Conservation (phyloP, 2,113 vertebrate genomes). For the Lathamus discolor region DNA sequence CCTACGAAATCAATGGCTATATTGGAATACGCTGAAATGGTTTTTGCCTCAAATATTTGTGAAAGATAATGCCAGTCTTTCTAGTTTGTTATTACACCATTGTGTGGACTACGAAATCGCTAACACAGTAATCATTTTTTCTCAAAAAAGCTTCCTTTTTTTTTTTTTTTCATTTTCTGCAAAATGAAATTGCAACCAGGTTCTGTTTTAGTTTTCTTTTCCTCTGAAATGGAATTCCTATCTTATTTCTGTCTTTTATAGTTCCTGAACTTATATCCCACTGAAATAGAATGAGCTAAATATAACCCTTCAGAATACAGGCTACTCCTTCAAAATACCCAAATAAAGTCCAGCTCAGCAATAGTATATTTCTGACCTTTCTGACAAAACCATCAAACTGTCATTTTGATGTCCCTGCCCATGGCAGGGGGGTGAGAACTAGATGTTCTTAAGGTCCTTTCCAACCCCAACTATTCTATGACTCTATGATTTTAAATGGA, state of each 20-base stretch:
- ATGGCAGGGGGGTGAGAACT: too few relatives aligned
- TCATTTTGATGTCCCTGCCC: neutral
- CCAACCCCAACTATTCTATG: too few relatives aligned
- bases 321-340: neutral
- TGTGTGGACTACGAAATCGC: neutral
- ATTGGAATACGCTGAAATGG: neutral
- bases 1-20: neutral
- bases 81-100: neutral
- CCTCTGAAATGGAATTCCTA: neutral
- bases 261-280: neutral
- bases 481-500: conserved; percentile 5
- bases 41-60: neutral
- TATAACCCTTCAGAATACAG: neutral
- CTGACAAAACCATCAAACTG: neutral
- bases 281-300: neutral
- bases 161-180: neutral
- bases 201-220: neutral
- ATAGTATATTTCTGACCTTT: neutral
- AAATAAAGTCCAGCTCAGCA: neutral
- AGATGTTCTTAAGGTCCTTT: too few relatives aligned
- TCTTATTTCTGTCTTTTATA: neutral
- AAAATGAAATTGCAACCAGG: neutral
- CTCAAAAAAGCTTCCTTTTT: neutral
- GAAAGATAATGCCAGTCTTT: neutral
- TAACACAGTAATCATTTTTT: neutral